Evolutionary conservation across 2,888 invertebrate species (phyloP).

Genomic region (Trachelus iudaicus): DNA sequence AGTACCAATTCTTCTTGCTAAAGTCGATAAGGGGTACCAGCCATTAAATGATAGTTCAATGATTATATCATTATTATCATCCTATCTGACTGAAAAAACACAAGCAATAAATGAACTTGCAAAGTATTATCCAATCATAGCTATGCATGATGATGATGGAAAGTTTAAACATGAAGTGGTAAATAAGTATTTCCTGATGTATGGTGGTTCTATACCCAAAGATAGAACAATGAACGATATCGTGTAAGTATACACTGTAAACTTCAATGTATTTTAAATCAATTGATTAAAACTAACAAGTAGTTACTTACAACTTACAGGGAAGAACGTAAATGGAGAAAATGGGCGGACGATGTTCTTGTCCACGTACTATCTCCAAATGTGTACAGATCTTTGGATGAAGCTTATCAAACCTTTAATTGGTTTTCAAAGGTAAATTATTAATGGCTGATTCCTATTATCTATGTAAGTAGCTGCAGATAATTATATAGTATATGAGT

Average conservation of each 20-base stretch:
- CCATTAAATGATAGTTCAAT: conserved; percentile 94
- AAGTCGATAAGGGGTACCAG: conserved; percentile 79
- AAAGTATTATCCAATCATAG: conserved; percentile 81
- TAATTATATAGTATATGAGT: conserved; percentile 8
- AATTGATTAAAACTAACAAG: not conserved
- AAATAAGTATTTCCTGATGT: conserved; percentile 91
- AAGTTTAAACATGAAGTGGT: conserved; percentile 78
- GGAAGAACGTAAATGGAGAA: conserved; percentile 93
- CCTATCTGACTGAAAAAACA: conserved; percentile 75
- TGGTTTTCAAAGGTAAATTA: conserved; percentile 85
- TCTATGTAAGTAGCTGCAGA: not conserved
- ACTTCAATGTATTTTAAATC: not conserved
- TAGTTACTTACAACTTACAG: conserved; percentile 66
- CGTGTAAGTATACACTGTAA: conserved; percentile 66
- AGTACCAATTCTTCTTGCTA: conserved; percentile 89
- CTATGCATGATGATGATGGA: conserved; percentile 76
- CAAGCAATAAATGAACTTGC: conserved; percentile 76
- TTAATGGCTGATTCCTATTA: not conserved
- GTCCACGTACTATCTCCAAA: conserved; percentile 97
- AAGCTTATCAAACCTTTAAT: conserved; percentile 90
- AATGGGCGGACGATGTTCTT: conserved; percentile 92
- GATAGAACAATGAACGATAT: conserved; percentile 69
- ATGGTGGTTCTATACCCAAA: conserved; percentile 71
- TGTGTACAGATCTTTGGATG: conserved; percentile 87
- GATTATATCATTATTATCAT: conserved; percentile 89